Evolutionary conservation across 2,797 vertebrate genomes (phyloP).

Genomic region (Podarcis lilfordi): DNA sequence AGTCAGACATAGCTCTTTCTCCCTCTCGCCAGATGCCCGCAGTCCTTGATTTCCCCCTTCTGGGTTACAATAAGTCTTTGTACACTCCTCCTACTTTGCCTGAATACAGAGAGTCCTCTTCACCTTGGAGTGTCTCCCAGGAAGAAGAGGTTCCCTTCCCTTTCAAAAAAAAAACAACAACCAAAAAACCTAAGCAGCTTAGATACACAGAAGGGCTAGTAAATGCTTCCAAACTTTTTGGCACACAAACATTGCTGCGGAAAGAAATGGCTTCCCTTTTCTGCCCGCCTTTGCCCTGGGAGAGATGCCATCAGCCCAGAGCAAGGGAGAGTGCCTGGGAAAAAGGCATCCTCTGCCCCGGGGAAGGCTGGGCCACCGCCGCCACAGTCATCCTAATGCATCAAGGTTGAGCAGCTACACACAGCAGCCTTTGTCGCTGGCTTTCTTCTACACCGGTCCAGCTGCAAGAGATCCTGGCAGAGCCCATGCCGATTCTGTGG

Average conservation of each 20-base stretch:
- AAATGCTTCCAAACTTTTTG: slow-evolving; percentile 48
- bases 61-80: slow-evolving; percentile 45
- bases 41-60: slow-evolving; percentile 9
- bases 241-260: slow-evolving; percentile 8
- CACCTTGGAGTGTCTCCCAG: slow-evolving; percentile 56
- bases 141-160: slow-evolving; percentile 42
- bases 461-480: slow-evolving; percentile 58
- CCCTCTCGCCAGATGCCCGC: neutral
- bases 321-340: slow-evolving; percentile 15
- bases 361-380: slow-evolving; percentile 34
- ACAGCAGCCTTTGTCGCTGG: slow-evolving; percentile 57
- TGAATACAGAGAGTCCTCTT: slow-evolving; percentile 38
- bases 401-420: slow-evolving; percentile 34
- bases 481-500: slow-evolving; percentile 25
- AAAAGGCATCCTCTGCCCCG: slow-evolving; percentile 21
- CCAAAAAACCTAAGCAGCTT: slow-evolving; percentile 28
- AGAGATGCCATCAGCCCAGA: slow-evolving; percentile 32
- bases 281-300: slow-evolving; percentile 37
- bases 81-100: slow-evolving; percentile 24
- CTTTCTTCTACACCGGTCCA: neutral
- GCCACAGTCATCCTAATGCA: slow-evolving; percentile 55
- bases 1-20: neutral
- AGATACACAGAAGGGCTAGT: slow-evolving; percentile 47
- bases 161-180: neutral
- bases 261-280: slow-evolving; percentile 31